Evolutionary conservation across 2,113 vertebrate species (phyloP), one percentile per base, ranked within the genome.

Genomic region (Sander lucioperca): DNA sequence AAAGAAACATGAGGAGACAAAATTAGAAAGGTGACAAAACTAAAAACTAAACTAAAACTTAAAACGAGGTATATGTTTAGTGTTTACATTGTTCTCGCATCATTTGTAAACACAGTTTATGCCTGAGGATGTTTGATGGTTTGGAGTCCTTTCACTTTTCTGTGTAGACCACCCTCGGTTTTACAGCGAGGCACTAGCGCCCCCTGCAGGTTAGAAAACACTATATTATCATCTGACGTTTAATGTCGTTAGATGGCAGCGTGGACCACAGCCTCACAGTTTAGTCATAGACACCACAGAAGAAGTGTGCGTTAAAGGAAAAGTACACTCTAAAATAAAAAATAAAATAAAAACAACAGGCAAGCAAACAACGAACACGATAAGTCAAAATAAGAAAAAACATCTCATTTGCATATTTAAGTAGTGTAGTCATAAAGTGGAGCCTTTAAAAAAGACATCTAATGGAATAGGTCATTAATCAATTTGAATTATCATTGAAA

Each of bases 141-240:
- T 11, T 1, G 18, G n/a, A 81, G 8, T 68, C 18, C 4, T 36
- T 1, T 23, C 13, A 2, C 13, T 33, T 39, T 7, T 61, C 6
- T 50, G 36, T 47, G 47, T 2, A 1, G 39, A 12, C 45, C 25
- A 16, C 47, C 7, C 19, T 69, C 39, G 61, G 33, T 86, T 91
- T 86, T 57, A 65, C 19, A 73, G 66, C 68, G 56, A 54, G 70
- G 15, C 72, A 76, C 39, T 25, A 62, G 87, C 91, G 79, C 80
- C 92, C 71, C 88, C 92, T 94, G 84, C 88, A 57, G 94, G 82
- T 48, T 48, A 1, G 5, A 15, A 11, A 3, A 65, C 15, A 23
- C 2, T 43, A 36, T 48, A 54, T 10, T 33, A 50, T 0, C 0
- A 25, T 3, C 13, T 23, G 5, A 5, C 2, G 6, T 6, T 33